Evolutionary conservation across 1,140 invertebrate species (phyloP).

Genomic region (Lysiphlebus fabarum): DNA sequence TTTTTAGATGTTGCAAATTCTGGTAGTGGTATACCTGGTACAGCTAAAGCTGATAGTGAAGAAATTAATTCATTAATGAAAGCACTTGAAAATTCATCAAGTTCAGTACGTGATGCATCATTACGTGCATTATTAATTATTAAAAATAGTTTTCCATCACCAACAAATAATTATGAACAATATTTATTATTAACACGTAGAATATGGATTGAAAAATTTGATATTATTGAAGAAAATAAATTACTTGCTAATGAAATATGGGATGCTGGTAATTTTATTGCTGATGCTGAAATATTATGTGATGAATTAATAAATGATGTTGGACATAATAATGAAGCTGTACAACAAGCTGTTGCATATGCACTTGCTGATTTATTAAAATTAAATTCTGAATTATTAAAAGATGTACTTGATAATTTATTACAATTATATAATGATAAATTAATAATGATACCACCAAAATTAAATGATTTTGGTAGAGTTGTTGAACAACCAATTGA

Average conservation of each 20-base stretch:
- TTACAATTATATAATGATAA: constrained; percentile 77
- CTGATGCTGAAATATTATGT: constrained; percentile 59
- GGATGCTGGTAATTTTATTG: constrained; percentile 58
- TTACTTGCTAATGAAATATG: constrained; percentile 68
- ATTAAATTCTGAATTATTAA: constrained; percentile 56
- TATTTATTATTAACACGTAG: constrained; percentile 65
- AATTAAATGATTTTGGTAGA: constrained; percentile 88
- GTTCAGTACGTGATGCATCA: constrained; percentile 76
- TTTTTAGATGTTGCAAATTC: constrained; percentile 74
- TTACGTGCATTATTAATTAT: constrained; percentile 71
- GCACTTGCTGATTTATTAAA: constrained; percentile 70
- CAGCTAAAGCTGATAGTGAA: constrained; percentile 62
- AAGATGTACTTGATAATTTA: constrained; percentile 63
- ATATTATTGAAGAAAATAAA: constrained; percentile 68
- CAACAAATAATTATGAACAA: constrained; percentile 61
- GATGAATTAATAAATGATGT: constrained; percentile 71
- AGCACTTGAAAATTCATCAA: constrained; percentile 68
- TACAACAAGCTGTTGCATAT: constrained; percentile 75
- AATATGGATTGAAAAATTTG: constrained; percentile 76
- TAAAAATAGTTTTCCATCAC: constrained; percentile 61
- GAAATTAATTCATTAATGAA: constrained; percentile 76
- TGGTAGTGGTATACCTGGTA: constrained; percentile 63
- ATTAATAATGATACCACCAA: constrained; percentile 75
- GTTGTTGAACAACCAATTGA: constrained; percentile 81
- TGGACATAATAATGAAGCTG: constrained; percentile 72